Base-by-base conservation (phyloP, 2,888 invertebrate genomes). In the Drosophila mimica region DNA sequence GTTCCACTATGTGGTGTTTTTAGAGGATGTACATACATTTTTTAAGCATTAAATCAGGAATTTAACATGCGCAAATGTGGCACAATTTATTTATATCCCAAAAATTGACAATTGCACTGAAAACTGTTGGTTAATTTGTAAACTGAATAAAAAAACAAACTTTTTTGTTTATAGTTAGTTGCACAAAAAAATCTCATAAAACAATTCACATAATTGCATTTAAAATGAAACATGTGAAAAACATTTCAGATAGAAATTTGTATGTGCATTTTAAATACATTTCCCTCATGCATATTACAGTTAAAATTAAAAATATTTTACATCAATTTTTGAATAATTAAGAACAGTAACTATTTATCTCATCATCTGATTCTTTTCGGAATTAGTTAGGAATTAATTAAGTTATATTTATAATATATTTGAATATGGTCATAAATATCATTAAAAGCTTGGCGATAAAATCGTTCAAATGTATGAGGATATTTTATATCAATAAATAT, bases 101-200 rank as follows among this genome's bases (percentile, higher is more conserved):
- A 67, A 46, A 78, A 46, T 71, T 56, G 63, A 66, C 70, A 65
- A 54, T 43, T 56, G 31, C 38, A 11, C 40, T 46, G 36, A 69
- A 82, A 40, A 38, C 2, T 40, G 15, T 64, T 74, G 70, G 68
- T 79, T 87, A 81, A 89, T 83, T 69, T 81, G 76, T 61, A 38
- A 63, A 73, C 72, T 81, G 68, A 73, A 79, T 79, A 87, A 87
- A 81, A 87, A 87, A 87, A 81, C 73, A 75, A 54, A 68, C 71
- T 74, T 75, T 56, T 69, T 74, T 67, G 59, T 81, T 66, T 57
- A 34, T 28, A 38, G 53, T 46, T 51, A 43, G 51, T 36, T 40
- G 31, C 11, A 40, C 33, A 53, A 56, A 76, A 80, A 60, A 56
- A 69, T 2, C n/a, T 62, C 69, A 62, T 68, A 66, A 68, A 58